These are phyloP conservation scores for Carollia perspicillata DNA, from an alignment of 2,113 vertebrate genomes.

Conservation along the genomic window DNA sequence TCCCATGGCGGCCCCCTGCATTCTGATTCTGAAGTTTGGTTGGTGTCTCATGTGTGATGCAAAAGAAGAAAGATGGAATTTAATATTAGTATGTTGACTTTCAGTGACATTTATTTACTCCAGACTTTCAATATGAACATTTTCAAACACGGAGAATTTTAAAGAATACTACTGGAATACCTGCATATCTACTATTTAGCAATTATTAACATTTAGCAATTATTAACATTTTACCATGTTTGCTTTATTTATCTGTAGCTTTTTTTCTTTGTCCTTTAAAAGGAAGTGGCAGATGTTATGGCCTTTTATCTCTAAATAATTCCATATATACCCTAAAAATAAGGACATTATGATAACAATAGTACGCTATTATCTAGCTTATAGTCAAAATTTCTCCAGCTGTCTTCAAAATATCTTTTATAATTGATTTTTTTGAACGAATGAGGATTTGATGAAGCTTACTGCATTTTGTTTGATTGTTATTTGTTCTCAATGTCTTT, in stretches of 20 bases:
- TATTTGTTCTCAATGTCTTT: neutral
- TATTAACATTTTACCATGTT: neutral
- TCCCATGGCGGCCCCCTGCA: neutral
- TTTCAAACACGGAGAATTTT: neutral
- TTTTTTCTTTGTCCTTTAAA: neutral
- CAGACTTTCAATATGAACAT: neutral
- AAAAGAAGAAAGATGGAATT: neutral
- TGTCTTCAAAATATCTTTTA: conserved; percentile 4
- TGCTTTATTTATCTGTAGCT: neutral
- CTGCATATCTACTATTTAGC: neutral
- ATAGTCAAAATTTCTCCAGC: neutral
- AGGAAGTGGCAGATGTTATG: neutral
- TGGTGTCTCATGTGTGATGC: neutral
- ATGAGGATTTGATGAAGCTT: neutral
- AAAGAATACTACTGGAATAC: neutral
- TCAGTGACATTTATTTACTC: neutral
- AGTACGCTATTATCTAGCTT: neutral
- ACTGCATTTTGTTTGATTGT: neutral
- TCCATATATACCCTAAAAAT: neutral
- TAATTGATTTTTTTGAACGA: neutral
- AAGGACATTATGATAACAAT: neutral
- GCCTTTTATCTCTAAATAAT: neutral
- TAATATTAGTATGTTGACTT: neutral
- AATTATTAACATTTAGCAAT: neutral
- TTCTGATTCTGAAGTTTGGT: neutral